phyloP scores from a whole-genome alignment of 2,888 invertebrate species.

The Himalopsyche japonica region DNA sequence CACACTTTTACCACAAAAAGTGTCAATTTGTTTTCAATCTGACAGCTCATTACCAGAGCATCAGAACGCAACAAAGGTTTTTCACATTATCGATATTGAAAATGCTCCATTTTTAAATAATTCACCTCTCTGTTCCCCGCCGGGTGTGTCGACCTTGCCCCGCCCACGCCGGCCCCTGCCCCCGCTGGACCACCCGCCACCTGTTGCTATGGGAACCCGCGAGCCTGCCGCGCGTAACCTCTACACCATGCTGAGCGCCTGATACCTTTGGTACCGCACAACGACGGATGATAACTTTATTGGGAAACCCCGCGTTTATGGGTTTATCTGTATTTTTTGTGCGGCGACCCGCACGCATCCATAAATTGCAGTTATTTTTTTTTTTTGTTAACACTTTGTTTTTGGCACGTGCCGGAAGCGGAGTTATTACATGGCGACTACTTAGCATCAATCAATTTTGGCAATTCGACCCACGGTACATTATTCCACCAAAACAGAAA shows the following conservation, averaged over 20 bases:
- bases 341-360: no score
- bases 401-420: no score
- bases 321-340: no score
- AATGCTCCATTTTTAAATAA: background rate
- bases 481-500: no score
- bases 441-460: no score
- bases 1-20: background rate
- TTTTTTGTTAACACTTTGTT: no score
- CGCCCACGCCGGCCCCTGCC: background rate
- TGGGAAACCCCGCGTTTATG: background rate
- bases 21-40: background rate
- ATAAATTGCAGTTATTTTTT: no score
- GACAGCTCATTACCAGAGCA: background rate
- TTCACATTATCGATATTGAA: background rate
- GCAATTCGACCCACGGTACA: no score
- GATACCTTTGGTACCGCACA: background rate
- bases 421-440: no score
- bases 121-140: background rate
- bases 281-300: background rate
- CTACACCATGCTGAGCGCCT: constrained; percentile 1
- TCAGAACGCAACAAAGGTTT: background rate
- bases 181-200: constrained; percentile 12
- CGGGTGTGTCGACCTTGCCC: constrained; percentile 2
- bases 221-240: background rate
- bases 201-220: constrained; percentile 38